Percentiles rank a stretch among this genome's conserved stretches.
Conservation (phyloP, 1,140 invertebrate species). For the Drosophila paulistorum region DNA sequence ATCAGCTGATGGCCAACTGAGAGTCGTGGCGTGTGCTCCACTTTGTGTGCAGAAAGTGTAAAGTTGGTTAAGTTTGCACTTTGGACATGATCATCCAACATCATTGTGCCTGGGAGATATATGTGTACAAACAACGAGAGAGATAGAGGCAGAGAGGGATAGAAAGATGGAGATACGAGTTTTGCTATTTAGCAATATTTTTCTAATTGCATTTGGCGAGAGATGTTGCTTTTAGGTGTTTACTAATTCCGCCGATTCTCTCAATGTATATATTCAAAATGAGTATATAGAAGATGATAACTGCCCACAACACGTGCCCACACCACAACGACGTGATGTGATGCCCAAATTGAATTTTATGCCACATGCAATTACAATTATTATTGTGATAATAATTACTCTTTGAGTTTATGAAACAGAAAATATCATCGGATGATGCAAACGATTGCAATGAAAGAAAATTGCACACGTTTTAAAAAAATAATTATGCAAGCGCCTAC, state of each 20-base stretch:
- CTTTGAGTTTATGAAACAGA: not conserved
- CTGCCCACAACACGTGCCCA: constrained; percentile 2
- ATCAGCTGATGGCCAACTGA: constrained; percentile 25
- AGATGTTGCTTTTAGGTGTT: not conserved
- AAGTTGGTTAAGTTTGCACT: constrained; percentile 47
- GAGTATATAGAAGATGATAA: not conserved
- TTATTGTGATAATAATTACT: not conserved
- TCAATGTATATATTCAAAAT: not conserved
- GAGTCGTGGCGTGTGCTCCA: constrained; percentile 39
- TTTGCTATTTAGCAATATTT: constrained; percentile 8
- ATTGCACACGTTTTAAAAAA: no score
- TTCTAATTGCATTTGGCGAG: not conserved
- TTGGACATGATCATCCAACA: constrained; percentile 72
- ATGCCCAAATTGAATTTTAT: not conserved
- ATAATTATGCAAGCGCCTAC: no score
- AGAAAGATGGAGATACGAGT: constrained; percentile 6
- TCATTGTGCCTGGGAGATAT: constrained; percentile 38
- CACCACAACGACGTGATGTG: not conserved
- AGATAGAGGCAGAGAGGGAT: not conserved
- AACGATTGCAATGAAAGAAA: no score
- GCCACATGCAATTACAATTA: not conserved
- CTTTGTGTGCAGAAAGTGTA: constrained; percentile 47
- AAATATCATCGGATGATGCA: not conserved
- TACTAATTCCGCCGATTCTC: not conserved
- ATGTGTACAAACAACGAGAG: not conserved